phyloP scores from a whole-genome alignment of 2,888 invertebrate genomes.

The Onchidella celtica region DNA sequence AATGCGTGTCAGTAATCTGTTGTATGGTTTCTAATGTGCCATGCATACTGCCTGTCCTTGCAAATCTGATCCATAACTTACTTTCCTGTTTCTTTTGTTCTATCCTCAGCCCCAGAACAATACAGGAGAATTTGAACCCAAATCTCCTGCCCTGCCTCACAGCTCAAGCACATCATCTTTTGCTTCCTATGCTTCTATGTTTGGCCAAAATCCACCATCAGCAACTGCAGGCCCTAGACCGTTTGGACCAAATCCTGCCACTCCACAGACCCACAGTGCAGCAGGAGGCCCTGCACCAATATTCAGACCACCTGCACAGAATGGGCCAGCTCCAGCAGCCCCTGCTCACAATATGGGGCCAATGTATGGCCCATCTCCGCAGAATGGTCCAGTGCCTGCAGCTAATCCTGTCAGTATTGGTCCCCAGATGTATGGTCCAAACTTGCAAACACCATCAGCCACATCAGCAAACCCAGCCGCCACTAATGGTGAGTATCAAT shows the following conservation, averaged over 20 bases:
- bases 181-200: slow-evolving; percentile 60
- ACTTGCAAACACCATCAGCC: slow-evolving; percentile 22
- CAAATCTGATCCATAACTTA: no score
- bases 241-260: slow-evolving; percentile 11
- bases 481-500: slow-evolving; percentile 32
- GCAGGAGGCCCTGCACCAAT: slow-evolving; percentile 2
- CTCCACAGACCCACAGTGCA: background rate
- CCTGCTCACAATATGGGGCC: slow-evolving; percentile 11
- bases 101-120: background rate
- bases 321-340: background rate
- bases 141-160: slow-evolving; percentile 61
- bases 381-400: slow-evolving; percentile 10
- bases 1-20: no score
- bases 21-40: no score
- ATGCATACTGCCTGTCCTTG: no score
- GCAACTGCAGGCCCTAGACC: slow-evolving; percentile 8
- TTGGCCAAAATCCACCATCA: slow-evolving; percentile 38
- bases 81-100: no score
- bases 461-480: slow-evolving; percentile 13
- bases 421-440: slow-evolving; percentile 17
- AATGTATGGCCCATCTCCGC: slow-evolving; percentile 18
- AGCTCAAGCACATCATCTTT: slow-evolving; percentile 76
- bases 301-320: slow-evolving; percentile 19
- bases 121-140: slow-evolving; percentile 35
- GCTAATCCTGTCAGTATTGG: slow-evolving; percentile 24